Evolutionary conservation across 2,888 invertebrate genomes (phyloP).

Genomic region (Rhingia campestris): DNA sequence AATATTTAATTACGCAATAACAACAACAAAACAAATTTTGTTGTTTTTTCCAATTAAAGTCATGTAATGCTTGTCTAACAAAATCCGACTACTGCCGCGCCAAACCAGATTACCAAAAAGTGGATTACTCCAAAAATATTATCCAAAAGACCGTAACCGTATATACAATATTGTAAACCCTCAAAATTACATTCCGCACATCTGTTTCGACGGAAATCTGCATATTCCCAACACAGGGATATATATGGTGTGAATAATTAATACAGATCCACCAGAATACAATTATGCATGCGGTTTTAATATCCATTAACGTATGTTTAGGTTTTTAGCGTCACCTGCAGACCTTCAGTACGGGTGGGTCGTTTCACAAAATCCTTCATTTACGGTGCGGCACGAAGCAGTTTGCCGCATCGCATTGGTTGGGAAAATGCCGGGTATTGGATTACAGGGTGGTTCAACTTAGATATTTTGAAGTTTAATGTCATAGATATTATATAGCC

Average conservation of each 20-base stretch:
- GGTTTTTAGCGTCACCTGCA: constrained; percentile 73
- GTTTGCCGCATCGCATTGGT: constrained; percentile 65
- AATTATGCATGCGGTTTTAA: constrained; percentile 74
- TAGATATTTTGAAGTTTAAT: no score
- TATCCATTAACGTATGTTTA: constrained; percentile 74
- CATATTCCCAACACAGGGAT: constrained; percentile 9
- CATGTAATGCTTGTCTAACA: background rate
- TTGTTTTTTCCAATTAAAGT: constrained; percentile 6
- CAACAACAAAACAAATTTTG: background rate
- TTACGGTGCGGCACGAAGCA: constrained; percentile 40
- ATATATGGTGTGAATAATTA: constrained; percentile 68
- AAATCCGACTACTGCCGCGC: constrained; percentile 7
- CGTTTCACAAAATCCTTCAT: constrained; percentile 52
- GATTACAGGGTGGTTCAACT: no score
- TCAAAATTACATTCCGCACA: constrained; percentile 67
- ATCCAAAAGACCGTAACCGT: constrained; percentile 45
- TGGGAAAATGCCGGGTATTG: background rate
- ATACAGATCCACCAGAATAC: constrained; percentile 72
- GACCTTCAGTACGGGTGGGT: constrained; percentile 14
- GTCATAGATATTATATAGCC: no score
- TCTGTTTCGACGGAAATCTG: constrained; percentile 60
- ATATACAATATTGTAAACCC: constrained; percentile 58
- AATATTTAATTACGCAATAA: no score
- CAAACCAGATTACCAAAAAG: constrained; percentile 60
- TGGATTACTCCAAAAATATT: constrained; percentile 67